Evolutionary conservation across 2,888 invertebrate genomes (phyloP).

Genomic region (Patella ulyssiponensis): DNA sequence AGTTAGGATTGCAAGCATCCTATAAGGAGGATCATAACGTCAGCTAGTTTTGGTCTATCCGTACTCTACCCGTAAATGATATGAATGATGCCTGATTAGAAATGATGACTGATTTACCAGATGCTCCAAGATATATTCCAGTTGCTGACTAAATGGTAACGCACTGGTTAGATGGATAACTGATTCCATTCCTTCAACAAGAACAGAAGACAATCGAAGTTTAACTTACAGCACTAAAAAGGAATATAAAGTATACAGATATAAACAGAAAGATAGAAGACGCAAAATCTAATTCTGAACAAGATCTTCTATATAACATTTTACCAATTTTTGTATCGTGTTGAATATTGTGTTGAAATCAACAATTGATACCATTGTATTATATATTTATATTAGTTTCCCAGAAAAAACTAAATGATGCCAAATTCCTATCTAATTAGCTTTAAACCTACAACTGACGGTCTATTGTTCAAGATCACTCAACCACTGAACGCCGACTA

Average conservation of each 20-base stretch:
- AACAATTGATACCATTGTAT: not conserved
- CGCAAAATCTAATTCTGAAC: not conserved
- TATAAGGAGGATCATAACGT: not conserved
- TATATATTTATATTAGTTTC: too few relatives aligned
- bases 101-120: not conserved
- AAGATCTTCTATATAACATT: not conserved
- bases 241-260: too few relatives aligned
- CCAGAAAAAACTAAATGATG: not conserved
- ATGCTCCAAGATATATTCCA: not conserved
- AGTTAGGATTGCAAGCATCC: not conserved
- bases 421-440: not conserved
- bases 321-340: not conserved
- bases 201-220: not conserved
- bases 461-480: not conserved
- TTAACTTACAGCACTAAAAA: not conserved
- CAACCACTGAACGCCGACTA: not conserved
- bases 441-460: not conserved
- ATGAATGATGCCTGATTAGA: not conserved
- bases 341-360: not conserved
- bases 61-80: not conserved
- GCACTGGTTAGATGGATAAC: not conserved
- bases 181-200: too few relatives aligned
- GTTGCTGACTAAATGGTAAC: not conserved
- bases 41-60: not conserved
- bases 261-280: not conserved